Conservation (phyloP, 2,113 vertebrate species). For the Copsychus sechellarum region DNA sequence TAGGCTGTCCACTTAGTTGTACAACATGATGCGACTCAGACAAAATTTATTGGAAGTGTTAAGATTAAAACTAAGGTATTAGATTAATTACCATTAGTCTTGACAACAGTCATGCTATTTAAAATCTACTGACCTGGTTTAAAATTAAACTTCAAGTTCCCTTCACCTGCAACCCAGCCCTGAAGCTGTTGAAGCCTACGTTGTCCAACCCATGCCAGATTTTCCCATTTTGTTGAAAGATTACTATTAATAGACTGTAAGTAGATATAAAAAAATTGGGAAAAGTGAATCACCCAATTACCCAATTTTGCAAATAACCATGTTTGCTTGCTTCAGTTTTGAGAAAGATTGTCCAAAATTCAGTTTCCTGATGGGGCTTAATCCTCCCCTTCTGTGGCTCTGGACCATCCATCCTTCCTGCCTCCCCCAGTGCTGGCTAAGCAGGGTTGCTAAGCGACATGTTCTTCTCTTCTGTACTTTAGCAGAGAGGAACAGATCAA, state of each 20-base stretch:
- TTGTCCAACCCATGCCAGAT: not conserved
- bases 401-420: constrained; percentile 52
- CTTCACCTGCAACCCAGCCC: not conserved
- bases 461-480: constrained; percentile 62
- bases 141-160: constrained; percentile 18
- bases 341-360: constrained; percentile 36
- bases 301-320: not conserved
- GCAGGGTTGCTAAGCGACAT: constrained; percentile 73
- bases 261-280: not conserved
- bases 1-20: not conserved
- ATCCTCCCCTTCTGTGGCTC: constrained; percentile 44
- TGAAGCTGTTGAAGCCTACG: not conserved
- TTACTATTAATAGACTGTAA: not conserved
- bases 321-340: not conserved
- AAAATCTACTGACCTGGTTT: constrained; percentile 15
- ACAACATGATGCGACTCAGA: not conserved
- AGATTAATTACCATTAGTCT: not conserved
- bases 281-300: not conserved
- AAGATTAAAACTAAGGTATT: not conserved
- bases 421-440: not conserved
- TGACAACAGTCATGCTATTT: not conserved
- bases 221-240: not conserved
- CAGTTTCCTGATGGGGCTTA: constrained; percentile 32
- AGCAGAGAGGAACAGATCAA: constrained; percentile 65
- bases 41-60: not conserved